Conservation (phyloP, 1,140 invertebrate genomes). For the Heliconius nattereri region DNA sequence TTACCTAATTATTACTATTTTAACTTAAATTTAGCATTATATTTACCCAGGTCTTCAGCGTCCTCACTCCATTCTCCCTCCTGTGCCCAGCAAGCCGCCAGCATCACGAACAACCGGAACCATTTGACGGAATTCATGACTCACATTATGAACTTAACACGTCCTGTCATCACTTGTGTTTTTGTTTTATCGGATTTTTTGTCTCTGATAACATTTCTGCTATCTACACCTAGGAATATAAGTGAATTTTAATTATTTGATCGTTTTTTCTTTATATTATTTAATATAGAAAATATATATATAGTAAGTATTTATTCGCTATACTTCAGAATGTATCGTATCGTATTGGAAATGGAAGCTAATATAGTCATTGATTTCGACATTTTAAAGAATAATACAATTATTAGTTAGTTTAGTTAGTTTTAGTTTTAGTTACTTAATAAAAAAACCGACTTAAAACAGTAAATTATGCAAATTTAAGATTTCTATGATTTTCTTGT, state of each 20-base stretch:
- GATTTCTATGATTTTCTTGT: no score
- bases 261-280: not conserved
- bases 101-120: slow-evolving; percentile 66
- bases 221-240: not conserved
- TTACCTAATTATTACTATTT: no score
- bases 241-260: not conserved
- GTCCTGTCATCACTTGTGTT: slow-evolving; percentile 29
- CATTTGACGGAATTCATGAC: slow-evolving; percentile 72
- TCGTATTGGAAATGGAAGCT: not conserved
- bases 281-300: not conserved
- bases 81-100: slow-evolving; percentile 72
- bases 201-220: slow-evolving; percentile 13
- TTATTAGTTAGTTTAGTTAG: no score
- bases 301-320: not conserved
- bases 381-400: no score
- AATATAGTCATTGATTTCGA: not conserved
- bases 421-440: no score
- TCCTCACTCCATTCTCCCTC: slow-evolving; percentile 77
- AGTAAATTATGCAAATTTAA: not conserved
- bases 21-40: not conserved
- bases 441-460: not conserved
- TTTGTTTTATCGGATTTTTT: slow-evolving; percentile 14
- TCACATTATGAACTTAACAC: slow-evolving; percentile 57
- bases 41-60: slow-evolving; percentile 70
- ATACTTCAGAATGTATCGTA: not conserved